These are phyloP conservation scores for Automeris io DNA, from an alignment of 2,888 invertebrate species.

Conservation along the genomic window DNA sequence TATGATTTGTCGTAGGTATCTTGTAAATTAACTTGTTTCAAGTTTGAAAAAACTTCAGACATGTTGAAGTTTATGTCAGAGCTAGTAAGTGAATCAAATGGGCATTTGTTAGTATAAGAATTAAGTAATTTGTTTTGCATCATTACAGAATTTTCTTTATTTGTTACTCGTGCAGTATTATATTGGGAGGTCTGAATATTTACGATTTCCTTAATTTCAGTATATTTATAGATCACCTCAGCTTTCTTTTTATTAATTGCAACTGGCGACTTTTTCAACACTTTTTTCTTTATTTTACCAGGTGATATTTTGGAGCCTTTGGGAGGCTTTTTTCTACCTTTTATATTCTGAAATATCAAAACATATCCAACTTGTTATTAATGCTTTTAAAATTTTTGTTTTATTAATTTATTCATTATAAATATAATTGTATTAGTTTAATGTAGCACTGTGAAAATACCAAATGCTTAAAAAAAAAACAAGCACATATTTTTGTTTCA, in stretches of 20 bases:
- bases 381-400: not conserved
- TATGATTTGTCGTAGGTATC: slow-evolving; percentile 55
- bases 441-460: no score
- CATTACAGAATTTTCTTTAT: slow-evolving; percentile 45
- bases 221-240: slow-evolving; percentile 45
- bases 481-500: no score
- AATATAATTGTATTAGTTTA: no score
- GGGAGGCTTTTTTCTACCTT: slow-evolving; percentile 37
- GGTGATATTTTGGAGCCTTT: slow-evolving; percentile 57
- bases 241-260: slow-evolving; percentile 53
- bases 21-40: slow-evolving; percentile 40
- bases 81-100: slow-evolving; percentile 54
- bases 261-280: slow-evolving; percentile 54
- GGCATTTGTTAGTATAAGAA: slow-evolving; percentile 38
- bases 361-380: not conserved
- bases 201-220: slow-evolving; percentile 41
- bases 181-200: slow-evolving; percentile 37
- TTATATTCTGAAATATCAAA: slow-evolving; percentile 46
- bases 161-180: slow-evolving; percentile 29
- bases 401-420: not conserved
- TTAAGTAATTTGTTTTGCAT: slow-evolving; percentile 35
- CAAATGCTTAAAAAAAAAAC: no score
- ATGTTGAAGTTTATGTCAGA: slow-evolving; percentile 53
- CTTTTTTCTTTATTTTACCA: slow-evolving; percentile 58
- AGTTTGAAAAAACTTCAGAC: slow-evolving; percentile 59